phyloP scores from a whole-genome alignment of 2,113 vertebrate species.

The Hippotragus niger region DNA sequence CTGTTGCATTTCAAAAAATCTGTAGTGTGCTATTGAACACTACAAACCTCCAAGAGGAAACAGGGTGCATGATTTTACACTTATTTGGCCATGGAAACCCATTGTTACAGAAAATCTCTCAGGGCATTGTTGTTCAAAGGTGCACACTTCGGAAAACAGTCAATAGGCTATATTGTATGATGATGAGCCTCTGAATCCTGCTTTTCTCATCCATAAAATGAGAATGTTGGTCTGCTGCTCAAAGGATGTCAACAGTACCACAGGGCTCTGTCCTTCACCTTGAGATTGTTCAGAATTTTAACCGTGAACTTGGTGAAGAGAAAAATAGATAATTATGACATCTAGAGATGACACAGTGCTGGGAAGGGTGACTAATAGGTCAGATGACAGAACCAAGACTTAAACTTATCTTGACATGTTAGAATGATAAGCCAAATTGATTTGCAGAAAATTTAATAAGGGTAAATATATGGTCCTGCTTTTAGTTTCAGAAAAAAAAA shows the following conservation, averaged over 20 bases:
- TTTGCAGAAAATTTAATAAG: conserved; percentile 6
- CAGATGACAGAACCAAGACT: conserved; percentile 38
- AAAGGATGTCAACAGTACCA: conserved; percentile 1
- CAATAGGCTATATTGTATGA: not conserved
- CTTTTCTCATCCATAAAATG: not conserved
- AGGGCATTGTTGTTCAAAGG: not conserved
- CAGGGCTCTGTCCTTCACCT: not conserved
- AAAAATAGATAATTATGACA: conserved; percentile 7
- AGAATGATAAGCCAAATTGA: not conserved
- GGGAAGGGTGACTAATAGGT: not conserved
- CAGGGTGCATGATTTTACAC: not conserved
- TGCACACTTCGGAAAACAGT: not conserved
- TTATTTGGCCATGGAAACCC: not conserved
- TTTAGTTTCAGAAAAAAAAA: conserved; percentile 43
- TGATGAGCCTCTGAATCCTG: not conserved
- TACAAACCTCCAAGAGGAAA: not conserved
- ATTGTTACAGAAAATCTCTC: not conserved
- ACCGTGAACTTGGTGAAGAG: not conserved
- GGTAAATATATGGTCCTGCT: not conserved
- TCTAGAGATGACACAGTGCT: not conserved
- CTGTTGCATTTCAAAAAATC: not conserved
- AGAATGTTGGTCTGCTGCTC: not conserved
- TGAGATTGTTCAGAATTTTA: conserved; percentile 1
- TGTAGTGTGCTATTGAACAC: not conserved
- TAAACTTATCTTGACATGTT: conserved; percentile 11